Evolutionary conservation across 2,113 vertebrate genomes (phyloP), one percentile per base, ranked within the genome.

Genomic region (Channa argus): DNA sequence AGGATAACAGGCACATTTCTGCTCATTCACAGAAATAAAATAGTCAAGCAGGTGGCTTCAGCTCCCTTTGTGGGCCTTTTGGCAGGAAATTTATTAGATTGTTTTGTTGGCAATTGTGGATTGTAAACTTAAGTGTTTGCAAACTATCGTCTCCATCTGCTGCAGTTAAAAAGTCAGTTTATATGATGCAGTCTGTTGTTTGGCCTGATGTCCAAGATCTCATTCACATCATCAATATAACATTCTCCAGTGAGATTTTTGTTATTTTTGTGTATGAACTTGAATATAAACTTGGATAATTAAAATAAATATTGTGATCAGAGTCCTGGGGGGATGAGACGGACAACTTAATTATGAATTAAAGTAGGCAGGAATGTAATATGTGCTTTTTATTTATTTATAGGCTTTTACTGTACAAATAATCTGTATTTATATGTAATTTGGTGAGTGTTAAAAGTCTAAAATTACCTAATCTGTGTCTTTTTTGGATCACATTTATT

Each of bases 101-200:
- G 68, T 58, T 67, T 73, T 71, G 75, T 80, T 75, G 62, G 14
- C 64, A 45, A 7, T 49, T 2, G 2, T 14, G 38, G 9, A 68
- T 71, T 36, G 37, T 73, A 55, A 77, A 82, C n/a, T 12, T 68
- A 34, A 77, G 65, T 82, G 78, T 78, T 76, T 62, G 73, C 63
- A 80, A 76, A 84, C 79, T 58, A 33, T 64, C 38, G 5, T 85
- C 63, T 69, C 68, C 71, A 71, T 68, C 77, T 72, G 60, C 71
- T 49, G 34, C 71, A 49, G 62, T 52, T 47, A 33, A 11, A 12
- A 75, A n/a, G 4, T 13, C 11, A 59, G 43, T 63, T 69, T 77
- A 66, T 67, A 62, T 77, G 77, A 62, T 71, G n/a, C 14, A 46
- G 43, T 50, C 45, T 63, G 13, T 8, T 56, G 50, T 61, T 50